Conservation (phyloP, 2,888 invertebrate species). For the Tenthredo distinguenda region DNA sequence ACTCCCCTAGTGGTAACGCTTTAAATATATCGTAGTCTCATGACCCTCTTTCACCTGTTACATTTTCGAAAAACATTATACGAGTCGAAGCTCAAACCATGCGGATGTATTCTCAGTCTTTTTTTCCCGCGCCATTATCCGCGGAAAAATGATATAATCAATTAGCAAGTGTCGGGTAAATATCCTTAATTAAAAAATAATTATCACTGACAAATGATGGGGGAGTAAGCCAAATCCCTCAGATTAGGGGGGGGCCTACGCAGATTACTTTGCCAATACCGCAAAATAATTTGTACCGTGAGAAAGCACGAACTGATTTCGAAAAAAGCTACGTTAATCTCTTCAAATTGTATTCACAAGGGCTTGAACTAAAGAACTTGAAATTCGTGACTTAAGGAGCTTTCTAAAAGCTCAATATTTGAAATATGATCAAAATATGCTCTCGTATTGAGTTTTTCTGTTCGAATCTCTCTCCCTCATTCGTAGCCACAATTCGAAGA, state of each 20-base stretch:
- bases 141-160: neutral
- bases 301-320: no score
- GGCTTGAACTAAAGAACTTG: no score
- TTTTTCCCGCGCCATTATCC: neutral
- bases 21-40: neutral
- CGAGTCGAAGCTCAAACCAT: neutral
- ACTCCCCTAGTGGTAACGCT: neutral
- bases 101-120: neutral
- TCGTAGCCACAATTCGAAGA: no score
- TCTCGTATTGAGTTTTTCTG: no score
- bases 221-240: neutral
- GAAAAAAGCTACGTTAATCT: no score
- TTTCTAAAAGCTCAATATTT: no score
- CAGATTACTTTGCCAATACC: no score
- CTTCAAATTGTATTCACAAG: no score
- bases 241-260: neutral
- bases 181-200: neutral
- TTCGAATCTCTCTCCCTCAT: no score
- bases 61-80: neutral
- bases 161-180: neutral
- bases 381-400: no score
- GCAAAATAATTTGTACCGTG: no score
- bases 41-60: neutral
- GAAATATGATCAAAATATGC: no score
- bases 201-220: neutral